Percentiles rank a stretch among this genome's conserved stretches.
phyloP scores from a whole-genome alignment of 2,113 vertebrate genomes.

The Entelurus aequoreus region DNA sequence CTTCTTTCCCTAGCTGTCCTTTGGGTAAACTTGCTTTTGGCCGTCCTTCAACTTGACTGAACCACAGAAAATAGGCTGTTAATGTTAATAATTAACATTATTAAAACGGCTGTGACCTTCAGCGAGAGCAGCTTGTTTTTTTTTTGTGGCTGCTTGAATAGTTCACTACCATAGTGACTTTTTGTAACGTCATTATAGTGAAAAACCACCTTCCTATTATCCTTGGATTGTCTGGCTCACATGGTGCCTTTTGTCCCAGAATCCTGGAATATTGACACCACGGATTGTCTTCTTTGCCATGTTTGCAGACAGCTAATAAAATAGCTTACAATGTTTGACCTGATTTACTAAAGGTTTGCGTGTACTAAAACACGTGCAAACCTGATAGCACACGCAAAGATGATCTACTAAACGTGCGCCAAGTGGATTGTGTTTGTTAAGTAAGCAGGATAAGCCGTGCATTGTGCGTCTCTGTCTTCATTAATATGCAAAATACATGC shows the following conservation, averaged over 20 bases:
- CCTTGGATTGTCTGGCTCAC: neutral
- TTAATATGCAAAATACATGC: too few species aligned
- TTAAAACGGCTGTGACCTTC: slow-evolving; percentile 14
- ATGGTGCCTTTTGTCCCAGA: neutral
- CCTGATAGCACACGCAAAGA: too few species aligned
- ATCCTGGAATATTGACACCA: neutral
- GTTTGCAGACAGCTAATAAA: slow-evolving; percentile 6
- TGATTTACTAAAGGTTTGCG: neutral
- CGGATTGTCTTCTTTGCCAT: neutral
- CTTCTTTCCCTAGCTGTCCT: neutral
- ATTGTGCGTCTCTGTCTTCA: too few species aligned
- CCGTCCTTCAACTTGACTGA: neutral
- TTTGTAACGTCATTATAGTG: neutral
- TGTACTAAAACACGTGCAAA: too few species aligned
- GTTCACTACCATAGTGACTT: slow-evolving; percentile 20
- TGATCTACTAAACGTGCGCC: too few species aligned
- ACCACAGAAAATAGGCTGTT: neutral
- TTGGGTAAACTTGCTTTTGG: neutral
- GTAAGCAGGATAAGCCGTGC: too few species aligned
- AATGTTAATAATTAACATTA: slow-evolving; percentile 8
- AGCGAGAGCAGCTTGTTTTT: neutral
- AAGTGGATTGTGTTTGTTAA: too few species aligned
- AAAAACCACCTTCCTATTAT: neutral
- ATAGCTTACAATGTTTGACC: neutral
- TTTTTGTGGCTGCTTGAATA: slow-evolving; percentile 30